These are phyloP conservation scores for Tridacna crocea DNA, from an alignment of 2,888 invertebrate genomes.

Conservation along the genomic window DNA sequence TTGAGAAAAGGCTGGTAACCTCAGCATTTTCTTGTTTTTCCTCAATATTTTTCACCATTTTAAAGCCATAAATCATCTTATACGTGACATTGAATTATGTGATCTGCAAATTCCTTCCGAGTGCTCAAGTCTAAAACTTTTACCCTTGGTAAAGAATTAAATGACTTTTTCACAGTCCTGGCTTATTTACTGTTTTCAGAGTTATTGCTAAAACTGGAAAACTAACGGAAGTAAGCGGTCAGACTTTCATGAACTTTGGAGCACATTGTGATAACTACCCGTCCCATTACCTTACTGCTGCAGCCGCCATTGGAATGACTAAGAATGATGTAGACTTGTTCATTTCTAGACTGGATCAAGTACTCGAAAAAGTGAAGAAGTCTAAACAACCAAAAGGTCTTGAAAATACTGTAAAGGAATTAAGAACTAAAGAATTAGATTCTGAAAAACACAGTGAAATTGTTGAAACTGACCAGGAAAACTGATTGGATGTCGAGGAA, in stretches of 20 bases:
- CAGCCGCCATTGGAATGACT: slow-evolving; percentile 89
- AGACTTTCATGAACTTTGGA: slow-evolving; percentile 88
- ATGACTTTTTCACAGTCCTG: too few species aligned
- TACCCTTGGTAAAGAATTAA: too few species aligned
- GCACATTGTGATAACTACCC: slow-evolving; percentile 88
- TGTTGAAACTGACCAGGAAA: too few species aligned
- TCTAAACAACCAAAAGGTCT: background rate
- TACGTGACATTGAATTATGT: too few species aligned
- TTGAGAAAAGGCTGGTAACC: too few species aligned
- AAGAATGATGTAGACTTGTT: slow-evolving; percentile 89
- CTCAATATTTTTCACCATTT: too few species aligned
- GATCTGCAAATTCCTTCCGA: too few species aligned
- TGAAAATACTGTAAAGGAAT: background rate
- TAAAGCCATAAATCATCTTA: too few species aligned
- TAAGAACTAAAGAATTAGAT: background rate
- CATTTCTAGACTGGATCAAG: slow-evolving; percentile 88
- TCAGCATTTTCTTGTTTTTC: too few species aligned
- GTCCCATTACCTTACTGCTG: slow-evolving; percentile 90
- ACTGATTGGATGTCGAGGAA: too few species aligned
- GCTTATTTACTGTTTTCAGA: slow-evolving; percentile 75
- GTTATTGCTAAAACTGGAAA: slow-evolving; percentile 80
- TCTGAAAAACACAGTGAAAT: too few species aligned
- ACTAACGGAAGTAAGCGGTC: slow-evolving; percentile 71
- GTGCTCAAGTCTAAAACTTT: too few species aligned
- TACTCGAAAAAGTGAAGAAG: slow-evolving; percentile 83